A percentile compares a stretch with the other conserved stretches of the same genome.
These are phyloP conservation scores for Drosophila dunni DNA, from an alignment of 1,140 invertebrate genomes.

Conservation along the genomic window DNA sequence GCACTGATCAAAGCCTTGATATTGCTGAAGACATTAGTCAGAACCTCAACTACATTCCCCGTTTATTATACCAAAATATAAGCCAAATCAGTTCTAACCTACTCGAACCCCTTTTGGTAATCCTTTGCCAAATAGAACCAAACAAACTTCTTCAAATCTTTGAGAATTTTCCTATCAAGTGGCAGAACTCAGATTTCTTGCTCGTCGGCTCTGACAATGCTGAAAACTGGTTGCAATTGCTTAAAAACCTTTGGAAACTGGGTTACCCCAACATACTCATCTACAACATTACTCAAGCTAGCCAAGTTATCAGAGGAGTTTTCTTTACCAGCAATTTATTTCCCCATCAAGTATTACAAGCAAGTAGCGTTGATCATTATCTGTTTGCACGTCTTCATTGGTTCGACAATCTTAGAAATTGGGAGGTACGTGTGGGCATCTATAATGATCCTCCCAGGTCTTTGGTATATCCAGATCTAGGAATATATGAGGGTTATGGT, in stretches of 20 bases:
- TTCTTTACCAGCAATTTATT: slow-evolving; percentile 20
- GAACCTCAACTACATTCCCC: slow-evolving; percentile 3
- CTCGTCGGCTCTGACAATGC: slow-evolving; percentile 15
- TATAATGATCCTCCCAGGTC: slow-evolving; percentile 46
- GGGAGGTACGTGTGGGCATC: slow-evolving; percentile 37
- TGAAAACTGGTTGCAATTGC: slow-evolving; percentile 18
- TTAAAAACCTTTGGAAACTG: slow-evolving; percentile 19
- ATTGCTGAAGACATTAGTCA: slow-evolving; percentile 5
- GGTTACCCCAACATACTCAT: slow-evolving; percentile 41
- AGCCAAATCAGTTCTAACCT: neutral
- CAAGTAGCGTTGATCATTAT: slow-evolving; percentile 25
- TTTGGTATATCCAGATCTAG: slow-evolving; percentile 26
- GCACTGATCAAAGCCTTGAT: neutral
- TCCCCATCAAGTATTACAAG: neutral
- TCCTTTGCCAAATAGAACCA: neutral
- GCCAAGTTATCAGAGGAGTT: neutral
- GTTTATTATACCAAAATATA: neutral
- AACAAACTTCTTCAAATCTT: neutral
- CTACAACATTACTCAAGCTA: slow-evolving; percentile 13
- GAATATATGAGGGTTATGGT: slow-evolving; percentile 37
- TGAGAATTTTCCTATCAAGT: slow-evolving; percentile 2
- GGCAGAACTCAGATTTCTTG: slow-evolving; percentile 31
- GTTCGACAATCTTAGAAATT: slow-evolving; percentile 31
- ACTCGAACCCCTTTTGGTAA: slow-evolving; percentile 26
- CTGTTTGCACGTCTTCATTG: slow-evolving; percentile 39